Evolutionary conservation across 2,113 vertebrate species (phyloP), one percentile per base, ranked within the genome.

Genomic region (Eleginops maclovinus): DNA sequence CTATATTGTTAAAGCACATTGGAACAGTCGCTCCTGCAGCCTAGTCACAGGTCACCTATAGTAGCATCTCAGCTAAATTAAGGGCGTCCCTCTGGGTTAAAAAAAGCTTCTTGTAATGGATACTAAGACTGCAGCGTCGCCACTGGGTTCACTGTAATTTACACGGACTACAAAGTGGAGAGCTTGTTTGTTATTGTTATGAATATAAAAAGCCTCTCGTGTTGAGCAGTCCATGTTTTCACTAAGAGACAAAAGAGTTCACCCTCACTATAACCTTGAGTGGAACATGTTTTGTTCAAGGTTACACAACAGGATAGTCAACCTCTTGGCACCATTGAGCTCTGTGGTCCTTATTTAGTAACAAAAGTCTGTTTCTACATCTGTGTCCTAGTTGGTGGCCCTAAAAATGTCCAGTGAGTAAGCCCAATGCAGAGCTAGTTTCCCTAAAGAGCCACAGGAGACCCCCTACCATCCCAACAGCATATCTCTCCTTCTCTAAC

Each of bases 371-470:
- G 54, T 62, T 81, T 75, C 76, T 70, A 55, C 70, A 77, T 79
- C 66, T 74, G 81, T 87, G 88, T 82, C 81, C 83, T 87, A 71
- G 65, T 79, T 85, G 72, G 64, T 75, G 79, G 64, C 50, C 60
- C 80, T 69, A 83, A 87, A 81, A 79, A 79, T 68, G 69, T 83
- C 71, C 59, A 14, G 41, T 74, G 72, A 64, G 73, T 63, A 77
- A 79, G 21, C 50, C 66, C 13, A 66, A 84, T 19, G 14, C 55
- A 73, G 31, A 77, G 64, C 19, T 46, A 51, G 70, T 28, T 54
- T 16, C 36, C 36, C 44, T 74, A 56, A 43, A 75, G 24, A 74
- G 64, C 51, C 66, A 69, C 36, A 40, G 50, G 65, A 83, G 74
- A 61, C 47, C 1, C 12, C 28, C 2, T 44, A n/a, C 5, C 54